These are phyloP conservation scores for Todiramphus chloris DNA, from an alignment of 2,113 vertebrate genomes.

Conservation along the genomic window DNA sequence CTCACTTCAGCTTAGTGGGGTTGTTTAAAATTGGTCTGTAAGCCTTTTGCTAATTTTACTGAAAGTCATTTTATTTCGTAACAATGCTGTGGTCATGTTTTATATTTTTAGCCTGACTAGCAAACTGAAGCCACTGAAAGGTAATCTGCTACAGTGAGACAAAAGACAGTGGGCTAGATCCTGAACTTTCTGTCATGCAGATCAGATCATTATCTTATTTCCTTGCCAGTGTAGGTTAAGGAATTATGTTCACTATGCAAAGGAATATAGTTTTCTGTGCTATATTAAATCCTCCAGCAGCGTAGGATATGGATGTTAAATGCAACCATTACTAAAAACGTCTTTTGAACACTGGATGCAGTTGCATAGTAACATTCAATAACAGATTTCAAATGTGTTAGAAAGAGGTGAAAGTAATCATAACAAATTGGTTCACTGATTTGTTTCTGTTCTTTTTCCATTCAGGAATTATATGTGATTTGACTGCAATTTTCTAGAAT, in stretches of 20 bases:
- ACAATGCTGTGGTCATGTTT: not conserved
- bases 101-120: constrained; percentile 2
- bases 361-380: not conserved
- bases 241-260: constrained; percentile 7
- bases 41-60: constrained; percentile 18
- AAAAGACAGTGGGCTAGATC: not conserved
- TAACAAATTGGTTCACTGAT: not conserved
- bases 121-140: not conserved
- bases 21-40: constrained; percentile 40
- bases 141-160: not conserved
- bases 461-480: not conserved
- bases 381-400: not conserved
- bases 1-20: constrained; percentile 32
- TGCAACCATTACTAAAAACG: not conserved
- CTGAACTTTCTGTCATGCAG: not conserved
- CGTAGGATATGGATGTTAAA: not conserved
- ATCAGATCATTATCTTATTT: not conserved
- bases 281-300: not conserved
- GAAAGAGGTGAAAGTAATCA: not conserved
- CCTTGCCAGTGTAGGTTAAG: not conserved
- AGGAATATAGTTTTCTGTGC: not conserved
- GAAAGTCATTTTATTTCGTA: constrained; percentile 57
- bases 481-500: not conserved
- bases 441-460: not conserved
- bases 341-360: not conserved